These are phyloP conservation scores for Anagyrus pseudococci DNA, from an alignment of 2,888 invertebrate species.

Conservation along the genomic window DNA sequence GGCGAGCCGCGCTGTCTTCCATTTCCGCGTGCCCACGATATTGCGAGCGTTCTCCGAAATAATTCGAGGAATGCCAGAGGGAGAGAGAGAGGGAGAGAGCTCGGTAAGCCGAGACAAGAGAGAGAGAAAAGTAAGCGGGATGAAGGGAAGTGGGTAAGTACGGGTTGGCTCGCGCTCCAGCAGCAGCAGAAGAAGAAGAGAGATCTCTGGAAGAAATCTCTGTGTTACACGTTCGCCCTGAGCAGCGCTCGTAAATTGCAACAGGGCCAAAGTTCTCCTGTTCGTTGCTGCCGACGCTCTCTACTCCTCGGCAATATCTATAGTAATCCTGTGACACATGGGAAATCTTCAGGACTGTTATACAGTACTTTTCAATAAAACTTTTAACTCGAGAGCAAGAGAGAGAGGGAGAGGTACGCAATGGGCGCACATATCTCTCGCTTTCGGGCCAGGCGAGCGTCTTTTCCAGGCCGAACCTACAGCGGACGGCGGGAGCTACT, in stretches of 20 bases:
- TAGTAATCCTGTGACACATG: slow-evolving; percentile 38
- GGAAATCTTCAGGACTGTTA: slow-evolving; percentile 36
- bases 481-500: slow-evolving; percentile 1
- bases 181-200: too few species aligned
- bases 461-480: background rate
- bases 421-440: slow-evolving; percentile 6
- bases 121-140: background rate
- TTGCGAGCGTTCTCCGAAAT: slow-evolving; percentile 29
- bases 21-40: slow-evolving; percentile 8
- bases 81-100: slow-evolving; percentile 1
- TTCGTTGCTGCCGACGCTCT: slow-evolving; percentile 13
- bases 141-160: background rate
- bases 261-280: slow-evolving; percentile 31
- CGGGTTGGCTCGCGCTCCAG: too few species aligned
- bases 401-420: too few species aligned
- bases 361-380: slow-evolving; percentile 39
- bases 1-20: background rate
- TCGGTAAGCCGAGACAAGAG: background rate
- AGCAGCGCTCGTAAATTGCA: slow-evolving; percentile 32
- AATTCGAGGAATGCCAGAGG: slow-evolving; percentile 26
- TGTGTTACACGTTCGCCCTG: background rate
- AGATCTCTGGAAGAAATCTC: too few species aligned
- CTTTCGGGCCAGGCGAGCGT: background rate
- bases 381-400: slow-evolving; percentile 25
- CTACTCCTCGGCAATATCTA: slow-evolving; percentile 17